These are phyloP conservation scores for Acheta domesticus DNA, from an alignment of 2,888 invertebrate species.

Conservation along the genomic window DNA sequence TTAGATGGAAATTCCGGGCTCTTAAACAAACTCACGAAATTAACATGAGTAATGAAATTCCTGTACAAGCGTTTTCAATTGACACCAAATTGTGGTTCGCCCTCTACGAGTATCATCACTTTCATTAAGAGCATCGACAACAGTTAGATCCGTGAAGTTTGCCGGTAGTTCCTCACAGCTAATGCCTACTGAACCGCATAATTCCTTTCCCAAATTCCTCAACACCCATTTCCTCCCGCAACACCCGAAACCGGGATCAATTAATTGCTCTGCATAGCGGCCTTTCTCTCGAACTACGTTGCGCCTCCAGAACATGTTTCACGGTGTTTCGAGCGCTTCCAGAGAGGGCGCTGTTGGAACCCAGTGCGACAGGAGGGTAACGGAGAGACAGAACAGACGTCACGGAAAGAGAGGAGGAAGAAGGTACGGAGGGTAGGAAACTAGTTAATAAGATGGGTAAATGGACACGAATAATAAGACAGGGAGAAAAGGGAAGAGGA, in stretches of 20 bases:
- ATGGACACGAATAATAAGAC: too few relatives aligned
- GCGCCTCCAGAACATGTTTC: not conserved
- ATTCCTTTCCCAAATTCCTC: slow-evolving; percentile 10
- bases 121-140: slow-evolving; percentile 18
- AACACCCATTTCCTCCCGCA: slow-evolving; percentile 18
- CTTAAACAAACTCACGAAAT: not conserved
- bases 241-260: slow-evolving; percentile 18
- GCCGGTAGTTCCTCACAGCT: slow-evolving; percentile 9
- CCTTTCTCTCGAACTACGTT: not conserved
- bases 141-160: slow-evolving; percentile 7
- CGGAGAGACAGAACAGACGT: too few relatives aligned
- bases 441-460: too few relatives aligned
- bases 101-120: not conserved
- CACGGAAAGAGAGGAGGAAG: too few relatives aligned
- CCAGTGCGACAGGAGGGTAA: too few relatives aligned
- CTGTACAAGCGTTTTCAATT: not conserved
- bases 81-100: not conserved
- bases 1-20: not conserved
- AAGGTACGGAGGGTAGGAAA: too few relatives aligned
- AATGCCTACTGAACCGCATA: slow-evolving; percentile 18
- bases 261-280: not conserved
- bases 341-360: not conserved
- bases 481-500: too few relatives aligned
- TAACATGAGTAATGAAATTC: not conserved
- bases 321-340: not conserved